A percentile compares a stretch with the other conserved stretches of the same genome.
phyloP scores from a whole-genome alignment of 2,113 vertebrate genomes.

The Amphiprion ocellaris region DNA sequence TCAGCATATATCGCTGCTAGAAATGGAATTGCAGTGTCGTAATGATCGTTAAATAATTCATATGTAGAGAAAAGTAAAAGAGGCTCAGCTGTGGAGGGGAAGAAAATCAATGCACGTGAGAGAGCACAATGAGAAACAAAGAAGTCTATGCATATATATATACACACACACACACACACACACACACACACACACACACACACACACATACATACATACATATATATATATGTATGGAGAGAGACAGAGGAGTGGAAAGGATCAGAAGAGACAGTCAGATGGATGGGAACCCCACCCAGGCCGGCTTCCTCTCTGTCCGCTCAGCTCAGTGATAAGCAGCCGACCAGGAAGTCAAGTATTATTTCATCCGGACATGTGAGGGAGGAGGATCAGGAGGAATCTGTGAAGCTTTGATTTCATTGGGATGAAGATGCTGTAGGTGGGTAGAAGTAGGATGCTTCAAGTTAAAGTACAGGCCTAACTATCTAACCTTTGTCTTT shows the following conservation, averaged over 20 bases:
- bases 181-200: too few relatives aligned
- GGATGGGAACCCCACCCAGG: conserved; percentile 72
- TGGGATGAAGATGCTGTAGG: conserved; percentile 24
- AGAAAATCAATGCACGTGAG: conserved; percentile 67
- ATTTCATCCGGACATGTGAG: conserved; percentile 44
- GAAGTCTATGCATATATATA: neutral
- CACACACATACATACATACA: too few relatives aligned
- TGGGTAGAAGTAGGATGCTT: conserved; percentile 29
- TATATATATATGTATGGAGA: conserved; percentile 10
- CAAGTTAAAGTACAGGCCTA: neutral
- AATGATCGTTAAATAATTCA: conserved; percentile 84
- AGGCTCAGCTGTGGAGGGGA: conserved; percentile 62
- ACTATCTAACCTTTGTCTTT: neutral
- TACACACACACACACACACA: neutral
- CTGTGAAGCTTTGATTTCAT: neutral
- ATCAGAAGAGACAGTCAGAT: conserved; percentile 60
- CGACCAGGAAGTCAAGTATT: conserved; percentile 63
- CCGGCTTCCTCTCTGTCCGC: conserved; percentile 41
- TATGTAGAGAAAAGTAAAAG: conserved; percentile 75
- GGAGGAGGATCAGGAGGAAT: conserved; percentile 20
- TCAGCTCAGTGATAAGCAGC: conserved; percentile 52
- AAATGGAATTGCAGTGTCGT: conserved; percentile 75
- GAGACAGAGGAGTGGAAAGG: conserved; percentile 37
- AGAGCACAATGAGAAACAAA: conserved; percentile 34
- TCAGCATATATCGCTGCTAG: neutral